Conservation (phyloP, 2,888 invertebrate genomes). For the Belgica antarctica region DNA sequence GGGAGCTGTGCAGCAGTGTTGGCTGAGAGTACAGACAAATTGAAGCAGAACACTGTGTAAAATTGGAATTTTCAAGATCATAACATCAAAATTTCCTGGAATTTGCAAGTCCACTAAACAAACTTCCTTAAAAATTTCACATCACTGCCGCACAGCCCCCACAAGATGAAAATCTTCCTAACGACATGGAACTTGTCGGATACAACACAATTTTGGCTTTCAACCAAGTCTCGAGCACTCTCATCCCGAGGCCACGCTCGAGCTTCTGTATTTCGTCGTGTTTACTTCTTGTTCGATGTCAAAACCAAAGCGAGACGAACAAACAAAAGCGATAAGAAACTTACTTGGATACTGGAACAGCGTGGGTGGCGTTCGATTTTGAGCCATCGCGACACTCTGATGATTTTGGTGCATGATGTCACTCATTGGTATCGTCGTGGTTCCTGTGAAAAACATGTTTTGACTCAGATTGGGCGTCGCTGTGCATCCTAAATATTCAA, state of each 20-base stretch:
- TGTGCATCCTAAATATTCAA: conserved; percentile 45
- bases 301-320: neutral
- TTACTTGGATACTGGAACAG: conserved; percentile 80
- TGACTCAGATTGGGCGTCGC: conserved; percentile 47
- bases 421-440: conserved; percentile 47
- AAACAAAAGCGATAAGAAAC: conserved; percentile 54
- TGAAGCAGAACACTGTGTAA: too few relatives aligned
- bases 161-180: neutral
- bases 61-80: too few relatives aligned
- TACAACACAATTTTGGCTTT: conserved; percentile 39
- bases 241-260: too few relatives aligned
- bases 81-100: too few relatives aligned
- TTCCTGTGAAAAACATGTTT: conserved; percentile 48
- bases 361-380: conserved; percentile 62
- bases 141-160: too few relatives aligned
- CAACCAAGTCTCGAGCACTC: conserved; percentile 18
- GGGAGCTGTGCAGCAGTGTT: too few relatives aligned
- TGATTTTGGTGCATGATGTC: conserved; percentile 42
- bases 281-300: neutral
- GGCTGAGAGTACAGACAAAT: too few relatives aligned
- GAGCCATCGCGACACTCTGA: conserved; percentile 37
- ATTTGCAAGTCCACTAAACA: too few relatives aligned
- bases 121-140: too few relatives aligned
- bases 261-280: neutral
- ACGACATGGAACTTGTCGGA: neutral